These are phyloP conservation scores for Oophaga pumilio DNA, from an alignment of 2,113 vertebrate species.

Conservation along the genomic window DNA sequence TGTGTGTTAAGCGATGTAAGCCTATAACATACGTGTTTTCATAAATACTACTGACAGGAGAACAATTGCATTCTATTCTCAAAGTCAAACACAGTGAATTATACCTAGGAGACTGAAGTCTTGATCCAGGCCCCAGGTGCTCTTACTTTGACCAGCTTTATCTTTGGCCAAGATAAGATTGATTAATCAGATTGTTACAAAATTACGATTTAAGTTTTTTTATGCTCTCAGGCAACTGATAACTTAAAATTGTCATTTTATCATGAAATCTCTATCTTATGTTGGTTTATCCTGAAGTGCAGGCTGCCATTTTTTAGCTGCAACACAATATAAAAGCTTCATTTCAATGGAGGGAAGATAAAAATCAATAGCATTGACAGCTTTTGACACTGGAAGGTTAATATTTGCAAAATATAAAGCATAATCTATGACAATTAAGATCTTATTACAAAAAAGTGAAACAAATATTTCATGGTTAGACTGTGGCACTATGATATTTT, in stretches of 20 bases:
- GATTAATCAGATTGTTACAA: conserved; percentile 30
- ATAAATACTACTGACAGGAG: not conserved
- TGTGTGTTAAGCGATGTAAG: not conserved
- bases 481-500: not conserved
- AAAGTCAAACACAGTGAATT: conserved; percentile 7
- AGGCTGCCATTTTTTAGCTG: not conserved
- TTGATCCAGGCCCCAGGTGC: not conserved
- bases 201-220: not conserved
- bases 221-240: not conserved
- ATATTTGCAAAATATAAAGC: not conserved
- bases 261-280: conserved; percentile 17
- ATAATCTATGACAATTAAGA: not conserved
- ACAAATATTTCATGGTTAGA: not conserved
- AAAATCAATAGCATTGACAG: conserved; percentile 11
- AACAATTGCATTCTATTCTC: not conserved
- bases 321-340: not conserved
- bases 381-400: not conserved
- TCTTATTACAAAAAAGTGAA: no score
- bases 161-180: conserved; percentile 23
- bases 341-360: not conserved
- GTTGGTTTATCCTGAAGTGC: not conserved
- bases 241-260: conserved; percentile 24
- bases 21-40: not conserved
- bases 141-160: conserved; percentile 16
- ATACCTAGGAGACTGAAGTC: not conserved